Base-by-base conservation (phyloP, 2,888 invertebrate species). In the Agrotis exclamationis region DNA sequence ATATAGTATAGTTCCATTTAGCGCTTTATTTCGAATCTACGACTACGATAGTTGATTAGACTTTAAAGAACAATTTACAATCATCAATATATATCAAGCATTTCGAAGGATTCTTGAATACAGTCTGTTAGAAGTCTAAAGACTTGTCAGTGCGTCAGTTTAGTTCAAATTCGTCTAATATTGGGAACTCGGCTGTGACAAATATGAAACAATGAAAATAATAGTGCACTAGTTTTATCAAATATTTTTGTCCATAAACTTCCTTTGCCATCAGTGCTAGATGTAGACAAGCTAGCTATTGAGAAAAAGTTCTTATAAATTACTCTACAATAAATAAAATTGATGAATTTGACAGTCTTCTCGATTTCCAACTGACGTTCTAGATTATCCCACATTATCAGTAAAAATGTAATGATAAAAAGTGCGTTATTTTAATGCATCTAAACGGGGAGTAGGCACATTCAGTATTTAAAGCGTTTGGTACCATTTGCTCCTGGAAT, bases 1-100 rank as follows among this genome's bases (percentile, higher is more conserved):
- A 56, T 71, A 58, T 83, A 82, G 57, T 59, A 72, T 78, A 80
- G 75, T 82, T 79, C 76, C 80, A 79, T 76, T 83, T 88, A 87
- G 85, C 63, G 78, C 82, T 87, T 84, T 77, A 76, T 86, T 89
- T 87, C 82, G 80, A 86, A 85, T 89, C 81, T 88, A 82, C 16
- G 59, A 70, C 78, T 88, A 80, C 11, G 56, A 58, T 84, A 84
- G 80, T 85, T 74, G 64, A 80, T 76, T 81, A 79, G 76, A 81
- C 47, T 72, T 58, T 57, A 57, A 64, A 63, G 18, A 64, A 57
- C 56, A 24, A 65, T 63, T 47, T 18, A 56, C 50, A 60, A 53
- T 58, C 33, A 77, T 54, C 22, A 62, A 45, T 58, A 50, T 65
- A 51, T 54, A 33, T 54, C 44, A 14, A 57, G 18, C 22, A 68